phyloP scores from a whole-genome alignment of 1,140 invertebrate species.

The Melitaea cinxia region DNA sequence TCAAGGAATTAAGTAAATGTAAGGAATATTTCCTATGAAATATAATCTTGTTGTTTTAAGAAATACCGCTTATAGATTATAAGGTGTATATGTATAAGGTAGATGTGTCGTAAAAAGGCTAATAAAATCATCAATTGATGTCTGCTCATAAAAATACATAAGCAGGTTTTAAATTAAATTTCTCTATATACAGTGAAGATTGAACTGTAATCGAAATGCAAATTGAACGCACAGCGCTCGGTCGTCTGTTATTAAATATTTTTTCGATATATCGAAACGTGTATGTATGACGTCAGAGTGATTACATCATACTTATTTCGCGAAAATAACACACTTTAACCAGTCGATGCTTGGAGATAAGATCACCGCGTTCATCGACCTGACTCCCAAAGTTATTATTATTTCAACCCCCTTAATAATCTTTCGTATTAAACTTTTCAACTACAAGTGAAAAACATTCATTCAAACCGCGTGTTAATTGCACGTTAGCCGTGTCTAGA shows the following conservation, averaged over 20 bases:
- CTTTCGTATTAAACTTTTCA: neutral
- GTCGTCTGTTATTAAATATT: neutral
- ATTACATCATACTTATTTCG: constrained; percentile 45
- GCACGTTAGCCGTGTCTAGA: constrained; percentile 21
- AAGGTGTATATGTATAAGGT: neutral
- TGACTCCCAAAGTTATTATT: constrained; percentile 11
- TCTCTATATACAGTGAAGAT: neutral
- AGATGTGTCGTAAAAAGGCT: neutral
- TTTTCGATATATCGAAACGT: constrained; percentile 12
- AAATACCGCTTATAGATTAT: neutral
- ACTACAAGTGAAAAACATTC: constrained; percentile 3
- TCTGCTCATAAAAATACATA: neutral
- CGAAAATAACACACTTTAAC: constrained; percentile 45
- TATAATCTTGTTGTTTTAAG: no score
- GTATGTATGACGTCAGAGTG: constrained; percentile 23
- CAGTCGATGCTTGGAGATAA: constrained; percentile 42
- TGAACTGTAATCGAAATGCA: constrained; percentile 8
- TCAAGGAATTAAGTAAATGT: neutral
- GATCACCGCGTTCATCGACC: constrained; percentile 40
- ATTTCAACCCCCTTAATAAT: neutral
- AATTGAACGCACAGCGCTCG: neutral
- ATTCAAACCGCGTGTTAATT: constrained; percentile 13
- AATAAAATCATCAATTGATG: neutral
- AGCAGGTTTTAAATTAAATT: neutral
- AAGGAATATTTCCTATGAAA: neutral